These are phyloP conservation scores for Vulpes lagopus DNA, from an alignment of 2,113 vertebrate genomes.

Conservation along the genomic window DNA sequence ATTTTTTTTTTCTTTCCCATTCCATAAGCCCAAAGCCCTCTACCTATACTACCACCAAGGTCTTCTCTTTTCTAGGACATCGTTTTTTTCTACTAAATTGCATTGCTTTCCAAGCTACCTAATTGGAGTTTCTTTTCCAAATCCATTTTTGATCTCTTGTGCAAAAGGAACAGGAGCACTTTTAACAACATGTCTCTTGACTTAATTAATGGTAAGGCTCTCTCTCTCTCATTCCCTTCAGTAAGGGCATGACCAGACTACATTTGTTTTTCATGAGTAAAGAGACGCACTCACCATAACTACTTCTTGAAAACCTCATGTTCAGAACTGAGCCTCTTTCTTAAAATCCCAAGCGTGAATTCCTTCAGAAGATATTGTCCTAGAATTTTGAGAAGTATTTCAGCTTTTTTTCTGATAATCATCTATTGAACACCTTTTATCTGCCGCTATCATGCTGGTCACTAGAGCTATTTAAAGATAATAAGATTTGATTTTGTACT, in stretches of 20 bases:
- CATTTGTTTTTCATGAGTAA: conserved; percentile 33
- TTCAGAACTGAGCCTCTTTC: background rate
- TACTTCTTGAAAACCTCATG: background rate
- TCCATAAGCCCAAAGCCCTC: background rate
- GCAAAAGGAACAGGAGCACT: background rate
- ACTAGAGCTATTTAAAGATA: background rate
- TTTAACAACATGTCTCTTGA: conserved; percentile 34
- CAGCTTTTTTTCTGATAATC: background rate
- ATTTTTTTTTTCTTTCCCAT: background rate
- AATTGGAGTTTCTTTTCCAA: background rate
- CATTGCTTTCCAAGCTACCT: conserved; percentile 20
- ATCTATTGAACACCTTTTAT: background rate
- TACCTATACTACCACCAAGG: background rate
- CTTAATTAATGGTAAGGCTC: background rate
- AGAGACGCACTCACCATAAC: background rate
- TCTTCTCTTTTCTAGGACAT: background rate
- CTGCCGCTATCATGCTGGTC: background rate
- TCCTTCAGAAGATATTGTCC: background rate
- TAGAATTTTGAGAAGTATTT: conserved; percentile 11
- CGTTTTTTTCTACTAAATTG: background rate
- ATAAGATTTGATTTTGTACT: background rate
- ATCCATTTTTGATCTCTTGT: background rate
- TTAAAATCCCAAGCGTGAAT: background rate
- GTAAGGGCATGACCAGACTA: background rate
- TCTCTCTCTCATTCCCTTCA: background rate